Percentiles rank a stretch among this genome's conserved stretches.
Conservation (phyloP, 2,113 vertebrate species). For the Hippopotamus amphibius region DNA sequence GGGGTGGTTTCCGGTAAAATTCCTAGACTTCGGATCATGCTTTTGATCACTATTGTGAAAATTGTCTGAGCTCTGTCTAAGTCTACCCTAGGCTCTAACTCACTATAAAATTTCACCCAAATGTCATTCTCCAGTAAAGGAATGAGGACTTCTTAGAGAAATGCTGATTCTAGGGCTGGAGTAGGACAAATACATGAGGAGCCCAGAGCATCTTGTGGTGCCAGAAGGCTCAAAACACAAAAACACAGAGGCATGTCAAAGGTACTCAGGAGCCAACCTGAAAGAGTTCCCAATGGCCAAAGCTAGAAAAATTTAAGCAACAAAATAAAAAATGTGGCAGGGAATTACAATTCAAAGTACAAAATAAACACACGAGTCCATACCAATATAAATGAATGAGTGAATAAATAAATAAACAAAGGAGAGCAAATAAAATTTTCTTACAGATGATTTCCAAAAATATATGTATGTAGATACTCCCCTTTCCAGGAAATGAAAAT, state of each 20-base stretch:
- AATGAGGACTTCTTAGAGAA: background rate
- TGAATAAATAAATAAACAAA: background rate
- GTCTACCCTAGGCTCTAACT: background rate
- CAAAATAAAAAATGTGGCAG: background rate
- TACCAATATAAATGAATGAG: background rate
- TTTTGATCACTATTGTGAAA: background rate
- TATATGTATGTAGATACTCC: background rate
- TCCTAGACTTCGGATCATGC: constrained; percentile 40
- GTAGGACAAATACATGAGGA: background rate
- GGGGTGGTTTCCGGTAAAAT: constrained; percentile 46
- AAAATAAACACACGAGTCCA: background rate
- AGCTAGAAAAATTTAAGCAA: background rate
- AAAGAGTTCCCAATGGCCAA: background rate
- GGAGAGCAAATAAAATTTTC: background rate
- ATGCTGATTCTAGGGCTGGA: background rate
- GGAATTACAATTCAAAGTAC: background rate
- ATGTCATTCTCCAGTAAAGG: background rate
- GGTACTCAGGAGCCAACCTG: background rate
- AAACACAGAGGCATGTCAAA: background rate
- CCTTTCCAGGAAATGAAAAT: background rate
- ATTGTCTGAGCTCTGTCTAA: background rate
- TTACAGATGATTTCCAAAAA: constrained; percentile 1
- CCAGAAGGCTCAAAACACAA: constrained; percentile 40
- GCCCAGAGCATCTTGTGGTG: background rate
- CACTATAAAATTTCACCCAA: constrained; percentile 22